These are phyloP conservation scores for Lasioglossum oenotherae DNA, from an alignment of 2,888 invertebrate species.

Conservation along the genomic window DNA sequence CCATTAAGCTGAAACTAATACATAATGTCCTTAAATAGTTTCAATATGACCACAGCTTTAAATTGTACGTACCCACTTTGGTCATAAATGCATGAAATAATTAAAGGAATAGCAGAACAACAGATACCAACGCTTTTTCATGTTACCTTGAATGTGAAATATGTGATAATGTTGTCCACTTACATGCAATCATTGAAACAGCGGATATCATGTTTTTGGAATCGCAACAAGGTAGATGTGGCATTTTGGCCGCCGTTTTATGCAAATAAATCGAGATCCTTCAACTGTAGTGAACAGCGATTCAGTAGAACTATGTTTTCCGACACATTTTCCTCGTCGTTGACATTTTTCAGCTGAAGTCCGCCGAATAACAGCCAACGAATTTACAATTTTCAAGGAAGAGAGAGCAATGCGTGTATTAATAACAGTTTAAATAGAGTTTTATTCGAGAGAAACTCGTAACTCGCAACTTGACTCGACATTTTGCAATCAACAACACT, in stretches of 20 bases:
- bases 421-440: not conserved
- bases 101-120: no score
- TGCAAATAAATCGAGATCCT: not conserved
- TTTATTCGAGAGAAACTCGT: not conserved
- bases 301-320: not conserved
- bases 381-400: not conserved
- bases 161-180: not conserved
- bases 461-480: not conserved
- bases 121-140: not conserved
- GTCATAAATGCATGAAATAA: no score
- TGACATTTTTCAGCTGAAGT: not conserved
- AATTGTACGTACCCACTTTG: no score
- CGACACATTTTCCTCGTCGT: not conserved
- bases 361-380: not conserved
- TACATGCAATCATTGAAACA: not conserved
- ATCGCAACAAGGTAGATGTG: not conserved
- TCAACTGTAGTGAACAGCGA: not conserved
- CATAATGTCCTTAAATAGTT: no score
- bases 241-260: not conserved
- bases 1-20: no score
- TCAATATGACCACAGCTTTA: no score
- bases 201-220: not conserved
- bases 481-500: not conserved
- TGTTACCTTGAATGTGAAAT: not conserved
- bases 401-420: not conserved